Evolutionary conservation across 2,888 invertebrate genomes (phyloP), one percentile per base, ranked within the genome.

Genomic region (Anticlea derivata): DNA sequence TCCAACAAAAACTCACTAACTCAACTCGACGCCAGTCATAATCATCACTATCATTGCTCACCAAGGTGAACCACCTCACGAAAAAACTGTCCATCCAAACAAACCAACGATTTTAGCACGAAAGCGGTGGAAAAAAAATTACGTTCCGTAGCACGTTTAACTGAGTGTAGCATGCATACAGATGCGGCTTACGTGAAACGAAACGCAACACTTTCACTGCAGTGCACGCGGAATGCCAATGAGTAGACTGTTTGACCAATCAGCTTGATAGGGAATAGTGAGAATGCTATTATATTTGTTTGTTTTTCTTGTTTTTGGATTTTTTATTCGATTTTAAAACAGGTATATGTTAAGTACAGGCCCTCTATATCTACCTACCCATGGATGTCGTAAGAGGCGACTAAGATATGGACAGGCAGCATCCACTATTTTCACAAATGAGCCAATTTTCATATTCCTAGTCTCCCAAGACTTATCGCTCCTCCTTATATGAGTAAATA

Each of bases 121-220:
- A 57, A 60, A 57, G 50, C 33, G 22, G 10, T 35, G 38, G 22
- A 35, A 47, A 51, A n/a, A 51, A 51, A 43, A 34, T 34, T 55
- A 54, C 58, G 55, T 55, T 55, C 60, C 56, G 33, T 51, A 26
- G 26, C 47, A 54, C 50, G 50, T 27, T 37, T n/a, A 13, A 23
- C 20, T 23, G 34, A 24, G 26, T 29, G 53, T 56, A 44, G 57
- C 57, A 58, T 55, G 55, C 50, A 44, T 48, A 49, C 44, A 52
- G 48, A 58, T 52, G 47, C 48, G 52, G 50, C 29, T 63, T 55
- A 54, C 62, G 55, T 61, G 62, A 55, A 61, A 62, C 47, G 60
- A 48, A 65, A 52, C 55, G 61, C 33, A 27, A 33, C 35, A 63
- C 62, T 64, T 63, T 66, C 65, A 63, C 64, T 63, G 50, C 40